These are phyloP conservation scores for Neuroscelio doddi DNA, from an alignment of 2,888 invertebrate genomes.

Conservation along the genomic window DNA sequence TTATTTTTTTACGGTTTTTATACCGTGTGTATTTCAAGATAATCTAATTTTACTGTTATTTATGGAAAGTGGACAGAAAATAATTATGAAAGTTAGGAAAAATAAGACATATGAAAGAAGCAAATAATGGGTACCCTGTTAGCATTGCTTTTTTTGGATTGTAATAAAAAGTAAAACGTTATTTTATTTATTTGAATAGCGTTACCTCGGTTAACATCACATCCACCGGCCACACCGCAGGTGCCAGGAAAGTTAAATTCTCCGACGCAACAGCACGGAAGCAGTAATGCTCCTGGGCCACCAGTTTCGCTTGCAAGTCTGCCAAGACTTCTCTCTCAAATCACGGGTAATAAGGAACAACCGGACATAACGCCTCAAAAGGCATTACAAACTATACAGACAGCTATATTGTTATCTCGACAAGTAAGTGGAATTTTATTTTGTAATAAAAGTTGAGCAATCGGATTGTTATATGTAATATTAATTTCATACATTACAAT, in stretches of 20 bases:
- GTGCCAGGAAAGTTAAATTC: constrained; percentile 64
- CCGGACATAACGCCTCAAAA: constrained; percentile 75
- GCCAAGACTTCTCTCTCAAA: constrained; percentile 74
- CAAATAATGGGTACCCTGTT: too few species aligned
- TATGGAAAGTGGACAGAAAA: too few species aligned
- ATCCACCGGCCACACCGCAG: constrained; percentile 71
- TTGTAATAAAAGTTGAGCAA: too few species aligned
- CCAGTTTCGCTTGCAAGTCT: constrained; percentile 73
- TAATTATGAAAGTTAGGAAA: too few species aligned
- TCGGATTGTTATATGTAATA: too few species aligned
- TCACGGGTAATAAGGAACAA: constrained; percentile 72
- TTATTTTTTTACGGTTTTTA: too few species aligned
- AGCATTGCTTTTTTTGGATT: not conserved
- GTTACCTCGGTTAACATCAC: constrained; percentile 78
- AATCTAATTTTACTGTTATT: too few species aligned
- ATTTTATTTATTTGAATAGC: constrained; percentile 69
- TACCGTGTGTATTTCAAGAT: too few species aligned
- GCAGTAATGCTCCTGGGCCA: constrained; percentile 71
- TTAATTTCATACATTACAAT: too few species aligned
- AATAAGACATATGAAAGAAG: too few species aligned
- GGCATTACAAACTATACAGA: constrained; percentile 75
- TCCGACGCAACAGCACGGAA: constrained; percentile 63
- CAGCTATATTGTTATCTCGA: constrained; percentile 68
- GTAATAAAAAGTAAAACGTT: not conserved
- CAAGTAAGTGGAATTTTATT: constrained; percentile 68